These are phyloP conservation scores for Gortyna flavago DNA, from an alignment of 2,888 invertebrate genomes.

Conservation along the genomic window DNA sequence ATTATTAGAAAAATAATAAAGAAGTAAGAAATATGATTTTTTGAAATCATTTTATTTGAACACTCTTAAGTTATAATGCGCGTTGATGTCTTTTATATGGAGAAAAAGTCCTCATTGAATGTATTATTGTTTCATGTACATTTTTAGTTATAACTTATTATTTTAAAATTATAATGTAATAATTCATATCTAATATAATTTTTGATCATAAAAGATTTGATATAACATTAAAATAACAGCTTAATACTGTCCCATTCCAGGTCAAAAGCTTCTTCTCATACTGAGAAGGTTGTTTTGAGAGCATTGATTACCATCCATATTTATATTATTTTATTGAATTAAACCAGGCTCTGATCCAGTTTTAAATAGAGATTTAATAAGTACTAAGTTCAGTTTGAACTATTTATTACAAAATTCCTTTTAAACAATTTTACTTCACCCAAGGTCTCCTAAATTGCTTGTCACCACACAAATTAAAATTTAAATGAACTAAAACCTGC, in stretches of 20 bases:
- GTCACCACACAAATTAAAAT: slow-evolving; percentile 24
- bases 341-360: neutral
- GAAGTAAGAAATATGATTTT: too few relatives aligned
- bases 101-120: neutral
- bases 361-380: neutral
- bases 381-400: neutral
- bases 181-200: neutral
- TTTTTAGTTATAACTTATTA: neutral
- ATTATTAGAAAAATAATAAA: neutral
- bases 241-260: too few relatives aligned
- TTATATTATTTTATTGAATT: neutral
- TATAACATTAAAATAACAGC: neutral
- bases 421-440: neutral
- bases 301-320: neutral
- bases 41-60: neutral
- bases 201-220: neutral
- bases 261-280: neutral
- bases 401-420: neutral
- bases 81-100: slow-evolving; percentile 58
- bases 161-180: neutral
- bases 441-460: slow-evolving; percentile 2
- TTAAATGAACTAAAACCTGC: neutral
- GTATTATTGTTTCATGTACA: neutral
- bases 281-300: neutral
- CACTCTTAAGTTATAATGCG: neutral